phyloP scores from a whole-genome alignment of 2,888 invertebrate species.

The Diplolepis rosae region DNA sequence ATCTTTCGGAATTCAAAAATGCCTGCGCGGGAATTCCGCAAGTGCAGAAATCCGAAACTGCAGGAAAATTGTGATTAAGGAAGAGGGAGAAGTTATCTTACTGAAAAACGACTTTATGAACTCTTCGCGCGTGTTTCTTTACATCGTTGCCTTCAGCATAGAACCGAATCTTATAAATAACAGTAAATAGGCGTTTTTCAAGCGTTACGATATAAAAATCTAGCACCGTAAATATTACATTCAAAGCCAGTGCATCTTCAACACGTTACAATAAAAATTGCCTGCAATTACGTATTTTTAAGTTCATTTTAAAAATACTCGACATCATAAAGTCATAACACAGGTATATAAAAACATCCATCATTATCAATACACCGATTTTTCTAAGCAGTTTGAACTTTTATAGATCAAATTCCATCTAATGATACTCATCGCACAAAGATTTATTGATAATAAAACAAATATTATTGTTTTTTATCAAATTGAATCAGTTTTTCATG shows the following conservation, averaged over 20 bases:
- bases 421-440: no score
- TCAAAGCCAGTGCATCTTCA: neutral
- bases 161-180: constrained; percentile 8
- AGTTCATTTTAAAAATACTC: neutral
- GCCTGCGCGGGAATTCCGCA: constrained; percentile 36
- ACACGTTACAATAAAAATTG: neutral
- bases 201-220: neutral
- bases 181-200: constrained; percentile 15
- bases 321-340: no score
- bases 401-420: no score
- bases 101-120: neutral
- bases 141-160: constrained; percentile 7
- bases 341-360: no score
- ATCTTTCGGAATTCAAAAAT: constrained; percentile 49
- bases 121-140: constrained; percentile 4
- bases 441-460: no score
- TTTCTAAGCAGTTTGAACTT: no score
- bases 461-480: no score
- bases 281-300: neutral
- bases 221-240: neutral
- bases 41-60: constrained; percentile 43
- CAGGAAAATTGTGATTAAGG: constrained; percentile 31
- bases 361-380: no score
- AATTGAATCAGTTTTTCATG: no score
- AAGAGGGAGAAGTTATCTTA: neutral